phyloP scores from a whole-genome alignment of 1,140 invertebrate species.

The Palaemon carinicauda region DNA sequence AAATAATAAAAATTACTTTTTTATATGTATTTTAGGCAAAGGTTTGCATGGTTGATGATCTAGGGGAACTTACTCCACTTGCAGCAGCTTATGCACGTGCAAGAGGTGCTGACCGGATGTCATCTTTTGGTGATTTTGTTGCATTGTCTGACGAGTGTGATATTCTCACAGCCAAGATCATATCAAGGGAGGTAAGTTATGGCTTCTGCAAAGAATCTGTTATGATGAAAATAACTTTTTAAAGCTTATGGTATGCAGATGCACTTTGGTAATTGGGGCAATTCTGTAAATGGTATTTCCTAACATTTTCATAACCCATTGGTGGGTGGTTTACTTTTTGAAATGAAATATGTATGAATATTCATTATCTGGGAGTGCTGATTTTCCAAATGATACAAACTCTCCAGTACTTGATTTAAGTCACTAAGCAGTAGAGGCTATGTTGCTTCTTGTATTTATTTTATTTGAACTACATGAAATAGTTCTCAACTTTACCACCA shows the following conservation, averaged over 20 bases:
- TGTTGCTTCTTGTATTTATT: too few relatives aligned
- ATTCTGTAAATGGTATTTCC: too few relatives aligned
- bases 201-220: background rate
- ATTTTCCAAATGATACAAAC: background rate
- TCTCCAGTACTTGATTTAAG: background rate
- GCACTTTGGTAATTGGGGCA: too few relatives aligned
- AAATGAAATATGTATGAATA: background rate
- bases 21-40: conserved; percentile 77
- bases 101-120: conserved; percentile 97
- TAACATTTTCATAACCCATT: too few relatives aligned
- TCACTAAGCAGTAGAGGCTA: too few relatives aligned
- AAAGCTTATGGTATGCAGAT: too few relatives aligned
- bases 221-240: background rate
- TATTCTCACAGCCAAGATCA: conserved; percentile 79
- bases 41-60: conserved; percentile 93
- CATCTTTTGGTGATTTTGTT: conserved; percentile 98
- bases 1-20: background rate
- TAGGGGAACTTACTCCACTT: conserved; percentile 82
- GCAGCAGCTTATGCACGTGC: conserved; percentile 95
- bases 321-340: too few relatives aligned
- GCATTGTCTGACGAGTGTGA: conserved; percentile 94
- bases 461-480: too few relatives aligned
- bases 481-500: too few relatives aligned
- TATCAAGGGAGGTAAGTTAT: conserved; percentile 72
- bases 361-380: background rate